Conservation (phyloP, 1,140 invertebrate species). For the Macrobrachium rosenbergii region DNA sequence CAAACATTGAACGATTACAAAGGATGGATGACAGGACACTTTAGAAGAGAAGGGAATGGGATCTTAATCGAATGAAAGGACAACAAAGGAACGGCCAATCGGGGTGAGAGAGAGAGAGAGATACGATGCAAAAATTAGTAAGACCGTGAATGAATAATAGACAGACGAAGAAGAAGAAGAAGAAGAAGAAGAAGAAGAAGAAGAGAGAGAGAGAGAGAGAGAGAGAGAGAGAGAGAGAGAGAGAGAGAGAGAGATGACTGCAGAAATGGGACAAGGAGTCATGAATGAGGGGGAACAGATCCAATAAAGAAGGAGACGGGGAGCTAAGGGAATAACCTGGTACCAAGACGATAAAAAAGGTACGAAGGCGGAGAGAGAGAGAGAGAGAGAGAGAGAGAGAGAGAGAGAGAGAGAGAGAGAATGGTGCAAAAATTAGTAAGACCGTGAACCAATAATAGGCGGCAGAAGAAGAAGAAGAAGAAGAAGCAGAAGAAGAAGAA, state of each 20-base stretch:
- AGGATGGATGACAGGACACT: no score
- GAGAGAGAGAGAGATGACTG: no score
- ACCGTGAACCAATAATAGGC: background rate
- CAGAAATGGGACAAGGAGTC: background rate
- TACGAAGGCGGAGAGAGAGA: no score
- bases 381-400: no score
- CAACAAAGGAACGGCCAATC: background rate
- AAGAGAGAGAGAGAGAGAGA: background rate
- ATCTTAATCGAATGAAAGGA: no score
- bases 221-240: conserved; percentile 23
- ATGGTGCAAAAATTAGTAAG: background rate
- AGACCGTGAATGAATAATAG: no score
- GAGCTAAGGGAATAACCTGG: background rate
- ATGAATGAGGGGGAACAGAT: background rate
- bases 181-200: no score
- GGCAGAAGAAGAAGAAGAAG: no score
- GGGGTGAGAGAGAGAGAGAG: background rate
- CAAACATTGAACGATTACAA: no score
- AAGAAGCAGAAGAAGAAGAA: background rate
- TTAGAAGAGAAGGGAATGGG: no score
- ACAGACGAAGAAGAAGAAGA: no score
- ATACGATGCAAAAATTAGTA: no score
- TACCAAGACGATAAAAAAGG: background rate
- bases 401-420: background rate
- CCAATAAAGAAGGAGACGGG: background rate